Conservation (phyloP, 2,797 vertebrate genomes). For the Malurus leucopterus region DNA sequence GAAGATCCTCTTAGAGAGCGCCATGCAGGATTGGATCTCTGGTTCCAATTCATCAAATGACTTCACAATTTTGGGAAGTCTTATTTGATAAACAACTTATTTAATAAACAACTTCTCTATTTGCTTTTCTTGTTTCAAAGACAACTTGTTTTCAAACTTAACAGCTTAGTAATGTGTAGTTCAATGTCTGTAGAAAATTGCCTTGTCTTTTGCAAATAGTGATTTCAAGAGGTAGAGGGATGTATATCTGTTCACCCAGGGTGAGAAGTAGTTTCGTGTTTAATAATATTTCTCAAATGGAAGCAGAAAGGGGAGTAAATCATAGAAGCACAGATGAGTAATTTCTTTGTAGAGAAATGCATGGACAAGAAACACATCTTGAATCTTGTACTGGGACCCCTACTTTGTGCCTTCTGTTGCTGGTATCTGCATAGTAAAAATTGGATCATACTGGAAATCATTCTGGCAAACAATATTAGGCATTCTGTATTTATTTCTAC, state of each 20-base stretch:
- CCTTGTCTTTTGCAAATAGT: background rate
- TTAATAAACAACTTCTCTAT: background rate
- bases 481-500: background rate
- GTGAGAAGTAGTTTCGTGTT: background rate
- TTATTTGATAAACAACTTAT: background rate
- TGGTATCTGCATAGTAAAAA: background rate
- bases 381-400: background rate
- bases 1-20: background rate
- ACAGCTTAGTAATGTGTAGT: background rate
- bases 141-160: background rate
- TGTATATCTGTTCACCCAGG: background rate
- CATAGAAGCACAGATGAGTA: background rate
- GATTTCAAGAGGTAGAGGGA: background rate
- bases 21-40: background rate
- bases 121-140: background rate
- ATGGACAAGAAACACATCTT: background rate
- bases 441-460: background rate
- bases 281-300: background rate
- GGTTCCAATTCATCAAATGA: background rate
- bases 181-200: background rate
- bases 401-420: background rate
- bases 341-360: background rate
- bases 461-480: background rate
- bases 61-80: background rate
- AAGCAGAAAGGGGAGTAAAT: background rate